Percentiles rank a stretch among this genome's conserved stretches.
Evolutionary conservation across 1,140 invertebrate genomes (phyloP).

Genomic region (Bilobella aurantiaca): DNA sequence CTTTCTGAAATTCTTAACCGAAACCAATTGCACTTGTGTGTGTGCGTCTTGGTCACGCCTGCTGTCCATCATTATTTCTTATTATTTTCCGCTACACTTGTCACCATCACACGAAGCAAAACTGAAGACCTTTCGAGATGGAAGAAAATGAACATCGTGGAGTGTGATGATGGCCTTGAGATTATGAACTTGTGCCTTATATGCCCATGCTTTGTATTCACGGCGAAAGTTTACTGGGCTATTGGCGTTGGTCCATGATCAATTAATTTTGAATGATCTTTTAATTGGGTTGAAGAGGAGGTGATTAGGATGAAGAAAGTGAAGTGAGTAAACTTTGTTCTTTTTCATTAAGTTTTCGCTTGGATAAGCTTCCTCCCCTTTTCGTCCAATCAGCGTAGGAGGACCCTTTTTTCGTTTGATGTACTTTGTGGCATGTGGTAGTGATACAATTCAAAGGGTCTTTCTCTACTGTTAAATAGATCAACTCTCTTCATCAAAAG

Average conservation of each 20-base stretch:
- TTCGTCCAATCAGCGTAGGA: neutral
- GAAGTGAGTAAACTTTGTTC: neutral
- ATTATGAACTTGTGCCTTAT: neutral
- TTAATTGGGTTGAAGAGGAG: neutral
- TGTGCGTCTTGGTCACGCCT: neutral
- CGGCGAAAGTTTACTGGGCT: neutral
- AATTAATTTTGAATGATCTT: neutral
- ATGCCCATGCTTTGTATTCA: neutral
- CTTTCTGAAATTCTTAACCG: neutral
- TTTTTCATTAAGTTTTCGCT: conserved; percentile 2
- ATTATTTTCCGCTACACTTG: conserved; percentile 5
- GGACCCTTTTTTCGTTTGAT: neutral
- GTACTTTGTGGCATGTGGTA: neutral
- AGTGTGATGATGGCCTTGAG: neutral
- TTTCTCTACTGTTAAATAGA: conserved; percentile 1
- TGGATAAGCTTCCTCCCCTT: neutral
- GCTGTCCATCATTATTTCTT: neutral
- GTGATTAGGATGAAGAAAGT: conserved; percentile 3
- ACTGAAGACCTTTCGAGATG: too few species aligned
- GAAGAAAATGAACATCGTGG: neutral
- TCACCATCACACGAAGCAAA: neutral
- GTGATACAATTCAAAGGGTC: neutral
- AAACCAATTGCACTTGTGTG: neutral
- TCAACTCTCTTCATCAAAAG: neutral
- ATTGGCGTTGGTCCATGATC: neutral